Evolutionary conservation across 2,113 vertebrate species (phyloP).

Genomic region (Meleagris gallopavo): DNA sequence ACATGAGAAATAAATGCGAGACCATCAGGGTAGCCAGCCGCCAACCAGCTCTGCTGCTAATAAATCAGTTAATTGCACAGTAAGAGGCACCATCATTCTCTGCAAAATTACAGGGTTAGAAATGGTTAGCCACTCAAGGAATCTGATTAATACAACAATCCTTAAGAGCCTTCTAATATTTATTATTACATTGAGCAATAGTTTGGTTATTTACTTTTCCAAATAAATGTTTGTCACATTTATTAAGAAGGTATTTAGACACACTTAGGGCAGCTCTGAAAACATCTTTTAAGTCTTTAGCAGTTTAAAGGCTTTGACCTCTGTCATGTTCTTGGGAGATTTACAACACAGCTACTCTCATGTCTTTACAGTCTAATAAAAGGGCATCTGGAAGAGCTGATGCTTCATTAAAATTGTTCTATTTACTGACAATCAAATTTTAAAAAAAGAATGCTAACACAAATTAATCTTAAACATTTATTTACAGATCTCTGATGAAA

Average conservation of each 20-base stretch:
- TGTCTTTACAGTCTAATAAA: background rate
- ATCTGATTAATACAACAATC: slow-evolving; percentile 61
- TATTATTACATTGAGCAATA: slow-evolving; percentile 50
- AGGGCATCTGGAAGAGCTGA: background rate
- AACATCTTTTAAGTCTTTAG: slow-evolving; percentile 45
- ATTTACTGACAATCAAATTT: background rate
- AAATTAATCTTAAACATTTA: background rate
- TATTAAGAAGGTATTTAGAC: slow-evolving; percentile 67
- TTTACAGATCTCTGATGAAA: background rate
- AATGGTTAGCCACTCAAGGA: slow-evolving; percentile 60
- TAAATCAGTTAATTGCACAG: slow-evolving; percentile 67
- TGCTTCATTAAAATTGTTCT: background rate
- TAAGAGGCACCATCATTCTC: slow-evolving; percentile 52
- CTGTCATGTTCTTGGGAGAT: slow-evolving; percentile 37
- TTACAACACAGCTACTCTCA: background rate
- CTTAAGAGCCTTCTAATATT: slow-evolving; percentile 71
- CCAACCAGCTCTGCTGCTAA: slow-evolving; percentile 35
- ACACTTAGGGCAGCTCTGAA: slow-evolving; percentile 55
- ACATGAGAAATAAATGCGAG: background rate
- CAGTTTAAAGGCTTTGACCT: slow-evolving; percentile 62
- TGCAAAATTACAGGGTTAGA: slow-evolving; percentile 67
- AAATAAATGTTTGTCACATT: slow-evolving; percentile 60
- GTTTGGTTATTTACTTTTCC: slow-evolving; percentile 69
- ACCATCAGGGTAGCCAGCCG: slow-evolving; percentile 11
- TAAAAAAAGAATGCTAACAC: background rate